Evolutionary conservation across 2,888 invertebrate species (phyloP), one percentile per base, ranked within the genome.

Genomic region (Lasioglossum malachurum): DNA sequence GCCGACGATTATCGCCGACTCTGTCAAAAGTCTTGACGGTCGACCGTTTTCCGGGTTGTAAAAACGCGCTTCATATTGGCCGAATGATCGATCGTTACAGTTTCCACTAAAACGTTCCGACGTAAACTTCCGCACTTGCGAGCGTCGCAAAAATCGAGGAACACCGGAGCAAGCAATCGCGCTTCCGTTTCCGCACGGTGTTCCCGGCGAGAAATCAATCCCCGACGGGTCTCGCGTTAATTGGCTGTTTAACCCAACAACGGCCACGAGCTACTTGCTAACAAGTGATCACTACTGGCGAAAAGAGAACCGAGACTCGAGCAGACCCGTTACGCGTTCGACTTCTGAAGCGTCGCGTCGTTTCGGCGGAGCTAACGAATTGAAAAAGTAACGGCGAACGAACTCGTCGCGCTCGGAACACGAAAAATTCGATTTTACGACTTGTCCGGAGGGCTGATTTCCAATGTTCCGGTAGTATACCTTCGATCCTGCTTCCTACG

Each of bases 301-400:
- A 81, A 35, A 8, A 27, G 14, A 53, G n/a, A n/a, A 8, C 69
- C 49, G 76, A 3, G 2, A 12, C n/a, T 57, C n/a, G 57, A 57
- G 57, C 57, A n/a, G 10, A 57, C 23, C 31, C 23, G 41, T 8
- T 23, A 31, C n/a, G 14, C 41, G 49, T 57, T 31, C 38, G 41
- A 31, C 38, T 23, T n/a, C 4, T 10, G n/a, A 57, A 10, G 53
- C 23, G 53, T 53, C 53, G 23, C 38, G 69, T 71, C 72, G 73
- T 73, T 79, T 72, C 38, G 27, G 35, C 78, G 27, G 14, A 14
- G 27, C n/a, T 78, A 78, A 81, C 81, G 53, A 81, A 46, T 38
- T 46, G 71, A 75, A 44, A 23, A 31, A 23, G 16, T 80, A 74
- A 82, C 53, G 44, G 16, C 31, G 44, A 38, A 5, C 27, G 19